Percentiles rank a stretch among this genome's conserved stretches.
phyloP scores from a whole-genome alignment of 23 tunicate genomes.

The Styela clava region DNA sequence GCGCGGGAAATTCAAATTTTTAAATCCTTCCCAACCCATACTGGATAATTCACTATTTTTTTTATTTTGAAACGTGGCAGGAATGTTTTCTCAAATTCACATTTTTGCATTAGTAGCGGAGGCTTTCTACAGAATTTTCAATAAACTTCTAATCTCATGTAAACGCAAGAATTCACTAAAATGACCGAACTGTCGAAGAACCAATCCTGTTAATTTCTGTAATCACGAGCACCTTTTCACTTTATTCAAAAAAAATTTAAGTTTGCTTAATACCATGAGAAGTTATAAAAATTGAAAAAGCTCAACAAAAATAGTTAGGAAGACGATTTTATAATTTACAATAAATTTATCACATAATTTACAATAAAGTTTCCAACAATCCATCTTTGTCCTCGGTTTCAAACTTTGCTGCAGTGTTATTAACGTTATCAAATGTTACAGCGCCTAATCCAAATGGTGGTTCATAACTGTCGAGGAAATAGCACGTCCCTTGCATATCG shows the following conservation, averaged over 20 bases:
- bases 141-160: too few relatives aligned
- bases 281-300: background rate
- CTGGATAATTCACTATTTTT: too few relatives aligned
- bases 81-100: too few relatives aligned
- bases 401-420: background rate
- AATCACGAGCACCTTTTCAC: background rate
- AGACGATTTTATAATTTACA: background rate
- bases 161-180: too few relatives aligned
- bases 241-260: too few relatives aligned
- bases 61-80: too few relatives aligned
- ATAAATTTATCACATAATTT: background rate
- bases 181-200: too few relatives aligned
- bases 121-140: too few relatives aligned
- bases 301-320: background rate
- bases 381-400: conserved; percentile 22
- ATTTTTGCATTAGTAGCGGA: too few relatives aligned
- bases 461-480: conserved; percentile 61
- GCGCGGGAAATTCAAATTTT: too few relatives aligned
- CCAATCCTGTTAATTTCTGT: too few relatives aligned
- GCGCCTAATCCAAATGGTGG: conserved; percentile 7
- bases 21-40: too few relatives aligned
- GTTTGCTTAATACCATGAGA: background rate
- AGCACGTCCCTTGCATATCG: conserved; percentile 46
- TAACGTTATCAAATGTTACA: background rate
- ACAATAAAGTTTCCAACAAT: conserved; percentile 25